Base-by-base conservation (phyloP, 1,140 invertebrate species). In the Bicyclus anynana region DNA sequence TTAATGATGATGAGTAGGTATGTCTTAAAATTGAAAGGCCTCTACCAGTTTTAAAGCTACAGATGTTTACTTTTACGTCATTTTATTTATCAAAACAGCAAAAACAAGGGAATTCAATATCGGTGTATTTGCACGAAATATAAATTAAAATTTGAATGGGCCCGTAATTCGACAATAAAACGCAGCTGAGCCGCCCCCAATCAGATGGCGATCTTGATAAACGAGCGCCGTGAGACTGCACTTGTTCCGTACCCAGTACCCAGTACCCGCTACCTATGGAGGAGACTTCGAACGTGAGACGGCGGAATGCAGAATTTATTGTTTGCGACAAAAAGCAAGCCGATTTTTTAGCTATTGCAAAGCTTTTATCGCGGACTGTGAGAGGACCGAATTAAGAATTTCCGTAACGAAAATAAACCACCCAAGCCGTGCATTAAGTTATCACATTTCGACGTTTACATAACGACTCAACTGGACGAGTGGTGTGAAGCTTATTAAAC, bases 111-210 rank as follows among this genome's bases (percentile, higher is more conserved):
- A 69, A 67, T 69, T 67, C 77, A 72, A 72, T 80, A 69, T 69
- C 60, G 52, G 59, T 59, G 63, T 70, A 66, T 72, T 33, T 33
- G 59, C 47, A 67, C 40, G 70, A 72, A 83, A 79, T 78, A 84
- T 84, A 86, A 86, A 86, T 86, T 87, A 85, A 87, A 87, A 87
- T 87, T 79, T 74, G 77, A 79, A 85, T 78, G 72, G 76, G 80
- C 72, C 65, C 67, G 79, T 83, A 80, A 84, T 82, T 84, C 74
- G 76, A 80, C 81, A 86, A 84, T 86, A 87, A 87, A 87, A 86
- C 83, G 81, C 84, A 87, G 83, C 84, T 87, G 82, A 85, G 81
- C 59, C 81, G 72, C 76, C 80, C 80, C 80, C 83, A 77, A 84
- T 86, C 80, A 78, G 71, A 78, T 74, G 78, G 77, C 81, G 83